phyloP scores from a whole-genome alignment of 2,888 invertebrate species.

The Tetragonula carbonaria region DNA sequence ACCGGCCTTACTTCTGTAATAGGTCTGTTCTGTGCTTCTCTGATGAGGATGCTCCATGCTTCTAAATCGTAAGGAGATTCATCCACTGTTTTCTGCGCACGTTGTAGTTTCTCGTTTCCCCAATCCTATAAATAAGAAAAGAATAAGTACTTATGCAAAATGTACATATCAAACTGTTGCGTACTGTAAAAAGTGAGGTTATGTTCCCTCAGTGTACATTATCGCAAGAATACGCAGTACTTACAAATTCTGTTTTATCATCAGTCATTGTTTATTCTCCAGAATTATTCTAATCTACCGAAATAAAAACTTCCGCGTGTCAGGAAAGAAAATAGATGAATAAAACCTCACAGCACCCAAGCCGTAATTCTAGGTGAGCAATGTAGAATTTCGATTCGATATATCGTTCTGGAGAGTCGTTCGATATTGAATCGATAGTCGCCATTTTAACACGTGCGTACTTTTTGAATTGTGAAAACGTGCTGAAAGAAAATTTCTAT shows the following conservation, averaged over 20 bases:
- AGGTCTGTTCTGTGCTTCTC: slow-evolving; percentile 95
- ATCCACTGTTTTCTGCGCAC: slow-evolving; percentile 94
- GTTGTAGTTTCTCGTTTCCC: slow-evolving; percentile 93
- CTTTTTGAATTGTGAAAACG: background rate
- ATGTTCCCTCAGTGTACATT: background rate
- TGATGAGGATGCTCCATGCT: slow-evolving; percentile 97
- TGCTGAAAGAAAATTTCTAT: background rate
- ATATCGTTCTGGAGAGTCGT: background rate
- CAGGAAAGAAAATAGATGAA: slow-evolving; percentile 11
- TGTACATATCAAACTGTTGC: background rate
- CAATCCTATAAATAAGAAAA: slow-evolving; percentile 88
- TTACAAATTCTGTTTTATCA: slow-evolving; percentile 77
- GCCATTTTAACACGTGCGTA: background rate
- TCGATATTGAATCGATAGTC: slow-evolving; percentile 24
- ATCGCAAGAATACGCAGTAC: slow-evolving; percentile 40
- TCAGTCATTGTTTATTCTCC: slow-evolving; percentile 69
- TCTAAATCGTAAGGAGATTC: slow-evolving; percentile 97
- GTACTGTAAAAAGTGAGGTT: slow-evolving; percentile 51
- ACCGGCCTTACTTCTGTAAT: slow-evolving; percentile 95
- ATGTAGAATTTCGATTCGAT: slow-evolving; percentile 31
- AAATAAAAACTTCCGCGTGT: slow-evolving; percentile 27
- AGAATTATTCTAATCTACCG: background rate
- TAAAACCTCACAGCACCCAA: slow-evolving; percentile 10
- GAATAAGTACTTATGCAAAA: background rate
- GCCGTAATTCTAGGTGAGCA: background rate